Evolutionary conservation across 2,888 invertebrate species (phyloP).

Genomic region (Amphipoea lucens): DNA sequence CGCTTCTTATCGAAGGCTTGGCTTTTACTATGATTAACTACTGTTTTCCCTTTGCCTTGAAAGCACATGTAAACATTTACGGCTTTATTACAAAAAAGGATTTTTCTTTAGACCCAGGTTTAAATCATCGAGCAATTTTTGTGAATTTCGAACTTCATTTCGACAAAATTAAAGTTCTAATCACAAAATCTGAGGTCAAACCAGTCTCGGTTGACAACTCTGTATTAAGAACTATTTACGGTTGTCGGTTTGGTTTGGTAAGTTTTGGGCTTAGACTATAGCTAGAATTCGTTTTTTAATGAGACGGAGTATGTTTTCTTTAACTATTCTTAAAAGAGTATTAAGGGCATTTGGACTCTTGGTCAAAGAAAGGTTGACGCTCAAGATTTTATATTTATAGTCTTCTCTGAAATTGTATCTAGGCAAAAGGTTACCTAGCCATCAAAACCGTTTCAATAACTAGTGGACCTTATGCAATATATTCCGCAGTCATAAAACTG

Average conservation of each 20-base stretch:
- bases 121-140: not conserved
- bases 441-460: not conserved
- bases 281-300: not conserved
- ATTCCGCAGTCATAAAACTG: conserved; percentile 22
- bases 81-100: no score
- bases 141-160: not conserved
- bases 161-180: no score
- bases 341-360: not conserved
- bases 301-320: not conserved
- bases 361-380: not conserved
- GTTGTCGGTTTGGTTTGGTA: not conserved
- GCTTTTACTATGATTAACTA: conserved; percentile 16
- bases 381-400: not conserved
- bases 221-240: not conserved
- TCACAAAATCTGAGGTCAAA: not conserved
- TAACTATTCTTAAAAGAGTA: not conserved
- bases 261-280: not conserved
- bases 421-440: not conserved
- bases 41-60: conserved; percentile 16
- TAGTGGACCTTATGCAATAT: not conserved
- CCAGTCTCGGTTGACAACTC: not conserved
- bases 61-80: not conserved
- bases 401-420: not conserved
- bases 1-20: conserved; percentile 43
- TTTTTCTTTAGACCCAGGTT: no score